A percentile compares a stretch with the other conserved stretches of the same genome.
These are phyloP conservation scores for Pseudomyrmex flavicornis DNA, from an alignment of 1,140 invertebrate genomes.

Conservation along the genomic window DNA sequence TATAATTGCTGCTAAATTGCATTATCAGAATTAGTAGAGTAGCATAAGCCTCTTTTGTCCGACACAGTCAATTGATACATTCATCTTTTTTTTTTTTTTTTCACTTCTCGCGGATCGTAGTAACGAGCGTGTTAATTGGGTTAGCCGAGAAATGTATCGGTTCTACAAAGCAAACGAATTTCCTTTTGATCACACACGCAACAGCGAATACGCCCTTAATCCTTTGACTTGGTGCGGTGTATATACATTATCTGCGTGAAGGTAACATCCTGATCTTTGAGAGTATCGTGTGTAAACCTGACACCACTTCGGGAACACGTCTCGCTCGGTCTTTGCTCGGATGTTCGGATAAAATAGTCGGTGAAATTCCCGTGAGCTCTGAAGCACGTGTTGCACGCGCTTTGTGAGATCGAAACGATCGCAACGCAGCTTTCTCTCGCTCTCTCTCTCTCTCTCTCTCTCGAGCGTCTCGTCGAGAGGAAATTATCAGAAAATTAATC, in stretches of 20 bases:
- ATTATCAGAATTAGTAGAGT: not conserved
- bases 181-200: not conserved
- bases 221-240: constrained; percentile 21
- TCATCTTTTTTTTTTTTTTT: not conserved
- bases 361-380: not conserved
- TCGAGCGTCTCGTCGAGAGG: not conserved
- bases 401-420: not conserved
- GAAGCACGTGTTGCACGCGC: constrained; percentile 1
- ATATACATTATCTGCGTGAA: constrained; percentile 24
- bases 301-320: not conserved
- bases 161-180: not conserved
- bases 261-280: constrained; percentile 46
- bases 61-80: not conserved
- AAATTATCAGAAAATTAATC: constrained; percentile 19
- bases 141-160: not conserved
- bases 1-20: not conserved
- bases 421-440: no score
- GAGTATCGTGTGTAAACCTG: not conserved
- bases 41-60: not conserved
- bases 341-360: constrained; percentile 20
- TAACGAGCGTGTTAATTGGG: constrained; percentile 4
- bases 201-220: not conserved
- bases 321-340: not conserved
- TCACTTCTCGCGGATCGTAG: not conserved
- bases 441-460: not conserved